Base-by-base conservation (phyloP, 2,797 vertebrate genomes). In the Molossus molossus region DNA sequence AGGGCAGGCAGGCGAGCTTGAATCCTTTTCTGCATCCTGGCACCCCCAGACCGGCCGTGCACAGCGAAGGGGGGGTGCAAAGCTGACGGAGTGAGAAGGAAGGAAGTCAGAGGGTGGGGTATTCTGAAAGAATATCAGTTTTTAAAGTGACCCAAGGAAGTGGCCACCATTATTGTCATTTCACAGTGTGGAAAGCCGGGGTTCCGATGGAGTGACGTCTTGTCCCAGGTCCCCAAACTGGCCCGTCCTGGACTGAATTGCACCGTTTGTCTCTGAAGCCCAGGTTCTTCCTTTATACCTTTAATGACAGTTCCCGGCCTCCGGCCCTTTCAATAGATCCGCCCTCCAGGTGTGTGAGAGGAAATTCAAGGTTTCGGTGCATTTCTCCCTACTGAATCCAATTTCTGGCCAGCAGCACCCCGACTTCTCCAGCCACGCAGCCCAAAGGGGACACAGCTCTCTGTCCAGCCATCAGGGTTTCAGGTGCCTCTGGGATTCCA, bases 201-300 rank as follows among this genome's bases (percentile, higher is more conserved):
- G 27, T 48, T 40, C 0, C 1, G 17, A 9, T 25, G 45, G 27
- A 37, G 5, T 3, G 3, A 2, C 0, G 14, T 21, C 58, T 33
- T 1, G 2, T 69, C 12, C 4, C n/a, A 6, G 11, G 0, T 40
- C 37, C 29, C 4, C 0, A 25, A 27, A 25, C 23, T 7, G 50
- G 21, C 60, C 1, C 1, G 15, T 12, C n/a, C 55, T 8, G 58
- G 62, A 21, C 76, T 37, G 40, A 11, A 50, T 18, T 8, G 37
- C 53, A 21, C n/a, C 27, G 40, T 45, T 45, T 6, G 40, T 45
- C 12, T 60, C 7, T 20, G 3, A 10, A 55, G 33, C 50, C 3
- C 11, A 0, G 0, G 2, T 8, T 57, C 9, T 67, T n/a, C 53
- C 48, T 33, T 27, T 11, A 20, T 27, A 5, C 75, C 75, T 25